Base-by-base conservation (phyloP, 35 echinoderm and acorn worm species). In the Amphiura filiformis region DNA sequence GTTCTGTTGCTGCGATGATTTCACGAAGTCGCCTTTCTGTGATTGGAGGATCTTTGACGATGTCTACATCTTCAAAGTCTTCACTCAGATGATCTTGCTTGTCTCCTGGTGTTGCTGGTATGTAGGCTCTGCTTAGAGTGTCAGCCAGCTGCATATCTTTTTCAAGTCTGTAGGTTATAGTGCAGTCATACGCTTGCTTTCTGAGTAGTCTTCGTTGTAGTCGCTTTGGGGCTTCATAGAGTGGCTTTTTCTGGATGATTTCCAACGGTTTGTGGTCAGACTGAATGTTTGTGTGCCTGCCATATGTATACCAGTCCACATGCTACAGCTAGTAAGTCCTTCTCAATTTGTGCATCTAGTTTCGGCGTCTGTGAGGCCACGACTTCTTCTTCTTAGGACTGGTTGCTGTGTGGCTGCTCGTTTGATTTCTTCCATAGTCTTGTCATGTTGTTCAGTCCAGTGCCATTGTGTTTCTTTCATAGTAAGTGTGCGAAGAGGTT, bases 191-290 rank as follows among this genome's bases (percentile, higher is more conserved):
- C 34, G 87, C 22, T 39, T 84, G 89, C n/a, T 70, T 33, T 0
- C 86, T 81, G 26, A 93, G 44, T 7, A 95, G 41, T 39, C 91
- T 77, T 0, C 89, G 86, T 76, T 95, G 93, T n/a, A 95, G 76
- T 37, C 34, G 78, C 56, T 35, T 95, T 35, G 93, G 93, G 40
- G 87, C 89, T 14, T 80, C 84, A 17, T 34, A 7, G n/a, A 86
- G 86, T 14, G 87, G 77, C 44, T 89, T 89, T 65, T 89, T 89
- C 22, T 80, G 30, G 37, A 80, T 88, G 20, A 81, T 80, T 34
- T 88, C 86, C 34, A 88, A 76, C 5, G 86, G 86, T 39, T 88
- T 88, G 77, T 88, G 77, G 38, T 88, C 86, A 36, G 13, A 30
- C 22, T 35, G 17, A 23, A 88, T 40, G 2, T 32, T 79, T 1